Evolutionary conservation across 2,113 vertebrate genomes (phyloP), one percentile per base, ranked within the genome.

Genomic region (Cynoglossus semilaevis): DNA sequence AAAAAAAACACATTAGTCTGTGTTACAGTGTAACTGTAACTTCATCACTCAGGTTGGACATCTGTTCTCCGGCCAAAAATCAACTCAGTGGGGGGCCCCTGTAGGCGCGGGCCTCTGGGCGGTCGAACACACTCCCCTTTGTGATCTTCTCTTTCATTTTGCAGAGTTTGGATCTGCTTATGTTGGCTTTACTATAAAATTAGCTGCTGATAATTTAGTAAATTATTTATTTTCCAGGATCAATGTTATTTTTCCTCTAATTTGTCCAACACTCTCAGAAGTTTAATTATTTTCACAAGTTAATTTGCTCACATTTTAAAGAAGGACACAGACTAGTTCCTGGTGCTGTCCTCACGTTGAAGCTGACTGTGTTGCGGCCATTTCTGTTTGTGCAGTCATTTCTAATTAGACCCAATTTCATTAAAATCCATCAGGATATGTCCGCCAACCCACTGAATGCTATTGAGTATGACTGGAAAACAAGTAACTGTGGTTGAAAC

Each of bases 401-500:
- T 29, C 22, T 29, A n/a, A n/a, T n/a, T n/a, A n/a, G n/a, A n/a
- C n/a, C 12, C 18, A 63, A 7, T 43, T 58, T 55, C 5, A 41
- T 37, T 12, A 54, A 54, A 59, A 63, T 18, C n/a, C n/a, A n/a
- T n/a, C n/a, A 1, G 34, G 45, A 3, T 58, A 37, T 51, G 43
- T 51, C 54, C 13, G 6, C 29, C 36, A 53, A 54, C 38, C 16
- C 16, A 16, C 29, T 5, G 3, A 7, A 34, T 2, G 60, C 29
- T 54, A 9, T 13, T 16, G 8, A 29, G 58, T 12, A 53, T 51
- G 44, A 42, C 40, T 17, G 22, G 36, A 49, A 56, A 49, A 9
- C 38, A 46, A 29, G 36, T 22, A 48, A 15, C 36, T 15, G 13
- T 69, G 19, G 46, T 70, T 60, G 14, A 51, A 36, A 52, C 46